A percentile compares a stretch with the other conserved stretches of the same genome.
Evolutionary conservation across 2,888 invertebrate species (phyloP).

Genomic region (Idaea biselata): DNA sequence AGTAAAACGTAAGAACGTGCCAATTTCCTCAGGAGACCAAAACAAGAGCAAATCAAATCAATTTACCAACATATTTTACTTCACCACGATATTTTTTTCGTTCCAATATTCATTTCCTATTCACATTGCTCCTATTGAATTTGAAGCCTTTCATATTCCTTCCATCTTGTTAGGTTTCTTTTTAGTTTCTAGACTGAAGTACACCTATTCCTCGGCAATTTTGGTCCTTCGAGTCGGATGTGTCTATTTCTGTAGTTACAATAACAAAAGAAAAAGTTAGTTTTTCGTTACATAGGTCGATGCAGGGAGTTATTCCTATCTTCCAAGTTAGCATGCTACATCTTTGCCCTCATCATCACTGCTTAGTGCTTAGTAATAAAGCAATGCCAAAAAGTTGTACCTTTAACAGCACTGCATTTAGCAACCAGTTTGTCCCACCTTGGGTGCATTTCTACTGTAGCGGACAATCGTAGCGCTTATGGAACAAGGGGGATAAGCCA

Average conservation of each 20-base stretch:
- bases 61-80: not conserved
- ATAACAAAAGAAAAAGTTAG: too few relatives aligned
- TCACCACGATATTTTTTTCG: not conserved
- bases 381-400: too few relatives aligned
- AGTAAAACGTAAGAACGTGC: not conserved
- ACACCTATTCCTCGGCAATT: not conserved
- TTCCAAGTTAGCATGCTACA: too few relatives aligned
- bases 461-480: not conserved
- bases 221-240: not conserved
- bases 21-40: not conserved
- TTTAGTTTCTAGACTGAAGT: not conserved
- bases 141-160: conserved; percentile 1
- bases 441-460: too few relatives aligned
- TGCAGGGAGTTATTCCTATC: too few relatives aligned
- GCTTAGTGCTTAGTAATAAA: too few relatives aligned
- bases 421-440: too few relatives aligned
- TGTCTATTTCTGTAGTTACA: not conserved
- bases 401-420: too few relatives aligned
- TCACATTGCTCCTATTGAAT: not conserved
- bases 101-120: not conserved
- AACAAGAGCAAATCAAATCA: not conserved
- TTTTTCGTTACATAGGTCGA: too few relatives aligned
- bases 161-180: not conserved
- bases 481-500: not conserved
- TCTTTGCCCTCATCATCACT: too few relatives aligned